phyloP scores from a whole-genome alignment of 2,113 vertebrate genomes.

The Oxygymnocypris stewartii region DNA sequence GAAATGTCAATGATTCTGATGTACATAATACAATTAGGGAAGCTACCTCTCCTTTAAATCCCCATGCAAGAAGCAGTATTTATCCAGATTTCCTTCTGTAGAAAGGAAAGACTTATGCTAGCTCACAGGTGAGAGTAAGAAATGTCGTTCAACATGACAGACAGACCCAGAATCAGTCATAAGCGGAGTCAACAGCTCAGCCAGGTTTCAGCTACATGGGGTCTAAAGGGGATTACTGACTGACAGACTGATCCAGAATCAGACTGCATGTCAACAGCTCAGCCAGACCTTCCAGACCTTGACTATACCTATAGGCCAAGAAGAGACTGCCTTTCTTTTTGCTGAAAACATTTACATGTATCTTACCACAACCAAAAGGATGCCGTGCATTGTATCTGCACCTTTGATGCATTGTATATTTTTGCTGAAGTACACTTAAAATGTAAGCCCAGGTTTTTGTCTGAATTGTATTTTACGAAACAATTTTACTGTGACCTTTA shows the following conservation, averaged over 20 bases:
- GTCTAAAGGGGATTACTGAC: conserved; percentile 26
- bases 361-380: background rate
- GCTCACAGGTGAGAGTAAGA: background rate
- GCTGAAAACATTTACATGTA: background rate
- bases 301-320: conserved; percentile 1
- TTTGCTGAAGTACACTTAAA: background rate
- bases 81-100: background rate
- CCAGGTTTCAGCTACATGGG: conserved; percentile 10
- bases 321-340: background rate
- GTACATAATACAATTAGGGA: background rate
- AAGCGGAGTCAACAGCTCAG: conserved; percentile 20
- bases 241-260: conserved; percentile 29
- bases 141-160: background rate
- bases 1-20: background rate
- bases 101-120: background rate
- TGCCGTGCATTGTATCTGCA: background rate
- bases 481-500: background rate
- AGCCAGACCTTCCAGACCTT: conserved; percentile 10
- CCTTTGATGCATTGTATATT: background rate
- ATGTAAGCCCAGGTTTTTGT: background rate
- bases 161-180: conserved; percentile 22
- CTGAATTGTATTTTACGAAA: background rate
- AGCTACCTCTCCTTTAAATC: background rate
- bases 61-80: background rate
- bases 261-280: conserved; percentile 9